phyloP scores from a whole-genome alignment of 2,113 vertebrate species.

The Aythya baeri region DNA sequence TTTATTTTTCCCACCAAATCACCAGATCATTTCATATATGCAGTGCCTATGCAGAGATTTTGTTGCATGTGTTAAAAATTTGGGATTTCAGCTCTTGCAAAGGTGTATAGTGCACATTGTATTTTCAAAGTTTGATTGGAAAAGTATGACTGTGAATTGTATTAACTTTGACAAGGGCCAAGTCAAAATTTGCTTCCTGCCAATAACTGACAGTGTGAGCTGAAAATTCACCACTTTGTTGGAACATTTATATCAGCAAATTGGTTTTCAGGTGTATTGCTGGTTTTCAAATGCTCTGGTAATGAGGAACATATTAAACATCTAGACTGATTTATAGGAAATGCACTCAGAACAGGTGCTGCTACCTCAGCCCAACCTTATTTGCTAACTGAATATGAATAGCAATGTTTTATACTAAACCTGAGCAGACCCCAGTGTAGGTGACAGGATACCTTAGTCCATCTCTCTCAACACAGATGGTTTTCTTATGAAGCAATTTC shows the following conservation, averaged over 20 bases:
- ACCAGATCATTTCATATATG: neutral
- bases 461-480: constrained; percentile 10
- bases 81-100: neutral
- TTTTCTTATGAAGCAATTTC: constrained; percentile 73
- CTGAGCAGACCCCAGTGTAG: neutral
- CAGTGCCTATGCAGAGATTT: neutral
- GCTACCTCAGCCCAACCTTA: neutral
- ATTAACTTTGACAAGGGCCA: constrained; percentile 37
- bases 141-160: neutral
- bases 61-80: neutral
- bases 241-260: constrained; percentile 42
- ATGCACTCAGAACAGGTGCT: constrained; percentile 7
- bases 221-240: constrained; percentile 27
- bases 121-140: neutral
- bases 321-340: constrained; percentile 43
- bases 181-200: constrained; percentile 43
- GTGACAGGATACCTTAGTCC: neutral
- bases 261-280: constrained; percentile 43
- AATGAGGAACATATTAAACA: constrained; percentile 49
- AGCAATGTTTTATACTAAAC: neutral
- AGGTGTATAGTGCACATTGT: neutral
- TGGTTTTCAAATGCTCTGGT: neutral
- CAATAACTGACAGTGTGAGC: constrained; percentile 25
- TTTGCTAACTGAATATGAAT: constrained; percentile 19
- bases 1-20: neutral